Conservation (phyloP, 1,140 invertebrate genomes). For the Triops longicaudatus region DNA sequence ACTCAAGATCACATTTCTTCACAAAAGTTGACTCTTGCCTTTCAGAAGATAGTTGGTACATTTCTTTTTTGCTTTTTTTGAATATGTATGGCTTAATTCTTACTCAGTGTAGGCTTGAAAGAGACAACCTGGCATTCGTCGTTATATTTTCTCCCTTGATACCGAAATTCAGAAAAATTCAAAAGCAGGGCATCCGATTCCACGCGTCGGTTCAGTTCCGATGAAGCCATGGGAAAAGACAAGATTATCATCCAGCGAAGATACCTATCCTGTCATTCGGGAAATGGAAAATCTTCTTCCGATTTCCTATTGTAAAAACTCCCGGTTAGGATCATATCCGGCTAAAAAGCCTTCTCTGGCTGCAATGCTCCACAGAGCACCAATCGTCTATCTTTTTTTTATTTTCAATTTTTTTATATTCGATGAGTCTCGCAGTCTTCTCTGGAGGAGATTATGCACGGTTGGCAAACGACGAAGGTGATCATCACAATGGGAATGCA, state of each 20-base stretch:
- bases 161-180: background rate
- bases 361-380: background rate
- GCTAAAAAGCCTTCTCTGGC: background rate
- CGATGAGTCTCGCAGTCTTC: background rate
- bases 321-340: background rate
- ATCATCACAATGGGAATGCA: background rate
- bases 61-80: too few relatives aligned
- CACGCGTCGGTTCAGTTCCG: background rate
- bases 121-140: background rate
- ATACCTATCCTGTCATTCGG: background rate
- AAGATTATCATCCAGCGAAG: slow-evolving; percentile 4
- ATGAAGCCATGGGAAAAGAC: slow-evolving; percentile 14
- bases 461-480: background rate
- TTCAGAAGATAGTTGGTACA: too few relatives aligned
- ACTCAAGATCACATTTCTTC: too few relatives aligned
- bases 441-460: background rate
- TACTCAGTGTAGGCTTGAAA: too few relatives aligned
- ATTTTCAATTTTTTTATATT: background rate
- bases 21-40: too few relatives aligned
- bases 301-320: slow-evolving; percentile 4
- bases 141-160: background rate
- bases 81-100: too few relatives aligned
- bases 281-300: slow-evolving; percentile 8
- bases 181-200: background rate
- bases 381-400: background rate